Evolutionary conservation across 2,797 vertebrate genomes (phyloP).

Genomic region (Sylvilagus floridanus): DNA sequence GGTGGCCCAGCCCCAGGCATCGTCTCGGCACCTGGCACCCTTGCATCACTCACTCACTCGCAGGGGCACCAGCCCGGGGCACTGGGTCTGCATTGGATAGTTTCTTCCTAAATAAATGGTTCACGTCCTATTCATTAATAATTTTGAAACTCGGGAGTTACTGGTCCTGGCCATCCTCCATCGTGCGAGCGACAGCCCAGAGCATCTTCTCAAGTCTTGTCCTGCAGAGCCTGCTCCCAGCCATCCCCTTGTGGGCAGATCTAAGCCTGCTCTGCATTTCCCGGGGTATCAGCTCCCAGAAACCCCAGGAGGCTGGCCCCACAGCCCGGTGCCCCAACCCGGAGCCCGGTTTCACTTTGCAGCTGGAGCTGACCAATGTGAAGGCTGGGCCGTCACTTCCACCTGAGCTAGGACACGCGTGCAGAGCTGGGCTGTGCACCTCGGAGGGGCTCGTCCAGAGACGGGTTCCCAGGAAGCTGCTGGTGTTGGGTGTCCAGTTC

Average conservation of each 20-base stretch:
- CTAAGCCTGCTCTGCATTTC: too few relatives aligned
- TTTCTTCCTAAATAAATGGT: background rate
- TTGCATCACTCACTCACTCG: background rate
- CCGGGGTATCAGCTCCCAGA: background rate
- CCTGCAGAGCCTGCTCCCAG: too few relatives aligned
- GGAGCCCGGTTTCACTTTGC: background rate
- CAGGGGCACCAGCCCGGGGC: background rate
- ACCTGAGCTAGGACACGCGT: accelerated
- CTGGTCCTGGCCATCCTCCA: background rate
- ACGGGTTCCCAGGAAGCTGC: constrained; percentile 90
- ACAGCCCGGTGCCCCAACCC: background rate
- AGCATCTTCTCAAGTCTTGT: too few relatives aligned
- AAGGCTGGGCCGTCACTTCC: too few relatives aligned
- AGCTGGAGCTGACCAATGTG: background rate
- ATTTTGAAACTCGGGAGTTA: background rate
- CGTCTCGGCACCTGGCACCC: accelerated
- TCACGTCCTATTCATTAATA: background rate
- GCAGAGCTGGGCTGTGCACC: background rate
- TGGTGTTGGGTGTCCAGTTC: constrained; percentile 94
- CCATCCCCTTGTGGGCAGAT: too few relatives aligned
- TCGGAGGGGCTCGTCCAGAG: background rate
- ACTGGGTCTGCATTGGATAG: background rate
- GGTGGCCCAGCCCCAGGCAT: too few relatives aligned
- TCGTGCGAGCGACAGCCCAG: background rate
- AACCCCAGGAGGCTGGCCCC: background rate